Evolutionary conservation across 2,888 invertebrate genomes (phyloP).

Genomic region (Eupithecia tripunctaria): DNA sequence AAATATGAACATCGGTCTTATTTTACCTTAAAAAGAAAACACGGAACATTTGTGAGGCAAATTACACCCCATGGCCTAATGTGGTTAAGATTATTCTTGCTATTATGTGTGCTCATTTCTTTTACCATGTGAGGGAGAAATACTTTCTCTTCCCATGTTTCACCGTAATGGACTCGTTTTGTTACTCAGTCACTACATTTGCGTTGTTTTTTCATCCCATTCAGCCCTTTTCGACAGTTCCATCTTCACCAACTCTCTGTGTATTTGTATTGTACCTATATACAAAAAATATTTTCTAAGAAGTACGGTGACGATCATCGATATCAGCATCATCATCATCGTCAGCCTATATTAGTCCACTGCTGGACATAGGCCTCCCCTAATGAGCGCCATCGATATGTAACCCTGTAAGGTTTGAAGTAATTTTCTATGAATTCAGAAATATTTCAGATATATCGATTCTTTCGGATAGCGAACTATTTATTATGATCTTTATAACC

Average conservation of each 20-base stretch:
- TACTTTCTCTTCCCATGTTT: constrained; percentile 40
- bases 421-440: too few relatives aligned
- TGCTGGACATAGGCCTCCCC: too few relatives aligned
- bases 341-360: too few relatives aligned
- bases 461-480: too few relatives aligned
- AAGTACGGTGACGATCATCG: background rate
- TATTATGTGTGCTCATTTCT: constrained; percentile 50
- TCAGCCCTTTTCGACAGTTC: background rate
- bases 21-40: constrained; percentile 51
- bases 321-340: too few relatives aligned
- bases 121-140: constrained; percentile 43
- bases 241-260: background rate
- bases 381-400: too few relatives aligned
- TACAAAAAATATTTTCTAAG: background rate
- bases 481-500: too few relatives aligned
- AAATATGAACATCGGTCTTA: constrained; percentile 51
- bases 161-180: constrained; percentile 38
- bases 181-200: constrained; percentile 17
- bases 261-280: background rate
- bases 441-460: too few relatives aligned
- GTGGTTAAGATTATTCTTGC: constrained; percentile 63
- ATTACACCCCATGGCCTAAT: constrained; percentile 66
- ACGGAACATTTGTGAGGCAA: constrained; percentile 68
- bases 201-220: background rate
- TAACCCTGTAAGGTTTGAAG: too few relatives aligned